Evolutionary conservation across 1,140 invertebrate genomes (phyloP), one percentile per base, ranked within the genome.

Genomic region (Drosophila pandora): DNA sequence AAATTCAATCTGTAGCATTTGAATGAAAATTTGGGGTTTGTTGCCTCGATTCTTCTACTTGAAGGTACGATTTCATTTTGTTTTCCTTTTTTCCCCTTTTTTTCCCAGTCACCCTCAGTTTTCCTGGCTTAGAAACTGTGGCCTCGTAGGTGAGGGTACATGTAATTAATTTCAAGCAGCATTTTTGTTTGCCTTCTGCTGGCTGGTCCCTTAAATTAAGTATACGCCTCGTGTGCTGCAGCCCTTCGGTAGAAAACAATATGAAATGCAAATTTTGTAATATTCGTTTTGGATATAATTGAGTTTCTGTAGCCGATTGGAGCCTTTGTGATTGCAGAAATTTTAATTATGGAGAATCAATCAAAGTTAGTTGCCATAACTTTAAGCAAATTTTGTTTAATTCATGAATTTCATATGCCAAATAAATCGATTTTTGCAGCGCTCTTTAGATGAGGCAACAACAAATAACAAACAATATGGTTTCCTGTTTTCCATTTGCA

Each of bases 111-210:
- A 2, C 41, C 41, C 13, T 43, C 5, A 6, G 41, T 43, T 43
- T 43, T 43, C n/a, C 4, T 23, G 53, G 53, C 48, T 63, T 50
- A 45, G 43, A 53, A 74, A 74, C 71, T 74, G 64, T 45, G 74
- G 39, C 10, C 32, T 8, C 5, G 21, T 48, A n/a, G 48, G 28
- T 25, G 28, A 30, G 48, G 23, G 22, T 60, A 54, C 54, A 65
- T 73, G 77, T 85, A 87, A 81, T 87, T 81, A 84, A 84, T 85
- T 85, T 84, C 43, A 80, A 84, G 76, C 28, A 73, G 63, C 30
- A 67, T 48, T 60, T 64, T 22, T 75, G 60, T 84, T 84, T 84
- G 43, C 60, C 48, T 32, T 53, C 50, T 67, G 59, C 39, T 32
- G 50, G 32, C 59, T 60, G 25, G 56, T 41, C 47, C 39, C 25